Evolutionary conservation across 2,888 invertebrate genomes (phyloP), one percentile per base, ranked within the genome.

Genomic region (Drosophila ustulata): DNA sequence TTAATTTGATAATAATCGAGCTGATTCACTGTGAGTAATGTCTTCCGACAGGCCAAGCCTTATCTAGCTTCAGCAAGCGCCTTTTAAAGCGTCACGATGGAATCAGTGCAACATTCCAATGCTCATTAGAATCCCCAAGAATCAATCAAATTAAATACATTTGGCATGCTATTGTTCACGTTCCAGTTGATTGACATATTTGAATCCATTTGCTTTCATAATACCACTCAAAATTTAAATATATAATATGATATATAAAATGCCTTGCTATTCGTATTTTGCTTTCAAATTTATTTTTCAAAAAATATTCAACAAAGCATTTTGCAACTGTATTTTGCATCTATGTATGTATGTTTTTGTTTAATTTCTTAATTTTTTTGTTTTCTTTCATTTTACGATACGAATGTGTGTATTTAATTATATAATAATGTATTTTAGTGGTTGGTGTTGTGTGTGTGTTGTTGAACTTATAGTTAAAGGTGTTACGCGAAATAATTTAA

Each of bases 231-330:
- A 11, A 39, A n/a, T 4, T 37, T 1, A n/a, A 37, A n/a, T n/a
- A 39, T 13, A 5, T 3, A n/a, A 39, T 39, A 6, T 39, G 13
- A 13, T 13, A 6, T 41, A 18, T 13, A 9, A 25, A 55, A 25
- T 3, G 9, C 6, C 7, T 2, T n/a, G 7, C 11, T 34, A 25
- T 3, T 45, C 6, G 23, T 25, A 25, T 56, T 56, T 56, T 59
- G 66, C 51, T 67, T 82, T 78, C 49, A 67, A 55, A 45, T 80
- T 85, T 80, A 73, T 75, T 80, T 67, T 66, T 64, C 69, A 73
- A 88, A 86, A 88, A 82, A 78, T 75, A 71, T 80, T 75, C 71
- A 86, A 86, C 80, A 86, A 84, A 83, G 88, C 86, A 53, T 68
- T 83, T 80, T 47, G 71, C 70, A 83, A 75, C 45, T 57, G 53